Evolutionary conservation across 2,113 vertebrate species (phyloP).

Genomic region (Sporophila hypoxantha): DNA sequence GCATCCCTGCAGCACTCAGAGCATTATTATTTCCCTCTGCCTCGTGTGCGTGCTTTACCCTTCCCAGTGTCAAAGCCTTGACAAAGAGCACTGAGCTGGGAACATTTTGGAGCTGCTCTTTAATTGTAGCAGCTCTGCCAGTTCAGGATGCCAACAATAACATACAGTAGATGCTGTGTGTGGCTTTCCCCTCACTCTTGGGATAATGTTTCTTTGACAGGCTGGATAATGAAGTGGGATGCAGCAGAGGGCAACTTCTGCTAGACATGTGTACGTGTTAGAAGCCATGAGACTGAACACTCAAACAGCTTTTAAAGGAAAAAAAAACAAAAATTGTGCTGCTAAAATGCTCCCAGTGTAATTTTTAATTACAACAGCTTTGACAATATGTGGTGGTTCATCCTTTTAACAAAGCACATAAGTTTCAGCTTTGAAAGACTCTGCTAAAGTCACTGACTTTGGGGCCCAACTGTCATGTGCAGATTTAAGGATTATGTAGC

Average conservation of each 20-base stretch:
- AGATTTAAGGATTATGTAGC: background rate
- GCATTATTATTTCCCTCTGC: background rate
- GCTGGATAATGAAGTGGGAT: slow-evolving; percentile 30
- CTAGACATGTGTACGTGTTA: slow-evolving; percentile 1
- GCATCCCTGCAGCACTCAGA: background rate
- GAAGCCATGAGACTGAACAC: background rate
- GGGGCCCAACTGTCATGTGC: too few species aligned
- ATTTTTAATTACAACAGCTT: background rate
- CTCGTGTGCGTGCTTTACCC: background rate
- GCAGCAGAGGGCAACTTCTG: slow-evolving; percentile 2
- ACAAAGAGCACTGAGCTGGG: slow-evolving; percentile 12
- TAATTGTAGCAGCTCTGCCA: slow-evolving; percentile 31
- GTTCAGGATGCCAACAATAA: slow-evolving; percentile 37
- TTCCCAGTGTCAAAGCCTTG: background rate
- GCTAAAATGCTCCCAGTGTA: background rate
- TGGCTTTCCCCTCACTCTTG: background rate
- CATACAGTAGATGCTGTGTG: slow-evolving; percentile 42
- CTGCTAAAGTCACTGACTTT: background rate
- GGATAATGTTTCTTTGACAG: background rate
- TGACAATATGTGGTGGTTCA: background rate
- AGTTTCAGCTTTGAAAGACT: background rate
- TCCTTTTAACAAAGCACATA: background rate
- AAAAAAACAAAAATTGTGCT: background rate
- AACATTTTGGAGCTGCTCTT: slow-evolving; percentile 27
- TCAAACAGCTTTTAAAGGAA: background rate